Percentiles rank a stretch among this genome's conserved stretches.
Evolutionary conservation across 2,797 vertebrate species (phyloP).

Genomic region (Chrosomus eos): DNA sequence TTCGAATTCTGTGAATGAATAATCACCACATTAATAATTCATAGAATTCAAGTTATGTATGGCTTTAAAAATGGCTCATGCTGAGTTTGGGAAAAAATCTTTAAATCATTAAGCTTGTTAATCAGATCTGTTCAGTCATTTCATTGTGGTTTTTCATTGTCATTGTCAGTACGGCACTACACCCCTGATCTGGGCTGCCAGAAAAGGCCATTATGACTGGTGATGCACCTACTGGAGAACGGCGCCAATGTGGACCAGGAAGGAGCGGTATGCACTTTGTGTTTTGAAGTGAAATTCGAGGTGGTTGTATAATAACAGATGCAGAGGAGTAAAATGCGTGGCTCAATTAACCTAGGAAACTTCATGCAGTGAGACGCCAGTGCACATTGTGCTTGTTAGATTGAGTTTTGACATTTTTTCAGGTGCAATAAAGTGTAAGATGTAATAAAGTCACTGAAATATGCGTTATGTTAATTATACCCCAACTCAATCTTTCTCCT

Average conservation of each 20-base stretch:
- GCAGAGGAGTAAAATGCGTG: neutral
- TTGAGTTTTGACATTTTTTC: neutral
- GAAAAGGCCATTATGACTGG: slow-evolving; percentile 94
- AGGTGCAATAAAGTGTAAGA: neutral
- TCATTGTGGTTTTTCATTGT: neutral
- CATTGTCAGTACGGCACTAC: slow-evolving; percentile 91
- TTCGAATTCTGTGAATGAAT: neutral
- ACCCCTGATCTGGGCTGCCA: slow-evolving; percentile 93
- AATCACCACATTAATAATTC: neutral
- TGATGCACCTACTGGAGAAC: slow-evolving; percentile 91
- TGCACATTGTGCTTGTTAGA: neutral
- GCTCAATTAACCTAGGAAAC: neutral
- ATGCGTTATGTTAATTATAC: neutral
- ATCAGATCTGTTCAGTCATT: neutral
- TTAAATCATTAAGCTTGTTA: neutral
- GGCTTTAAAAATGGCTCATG: neutral
- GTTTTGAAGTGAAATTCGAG: neutral
- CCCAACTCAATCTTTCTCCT: neutral
- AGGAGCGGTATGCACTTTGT: slow-evolving; percentile 83
- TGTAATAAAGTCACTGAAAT: neutral
- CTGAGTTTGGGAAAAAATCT: neutral
- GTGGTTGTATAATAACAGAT: neutral
- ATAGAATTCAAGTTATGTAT: neutral
- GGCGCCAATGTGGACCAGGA: slow-evolving; percentile 97
- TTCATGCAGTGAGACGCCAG: neutral